These are phyloP conservation scores for Pica pica DNA, from an alignment of 2,113 vertebrate species.

Conservation along the genomic window DNA sequence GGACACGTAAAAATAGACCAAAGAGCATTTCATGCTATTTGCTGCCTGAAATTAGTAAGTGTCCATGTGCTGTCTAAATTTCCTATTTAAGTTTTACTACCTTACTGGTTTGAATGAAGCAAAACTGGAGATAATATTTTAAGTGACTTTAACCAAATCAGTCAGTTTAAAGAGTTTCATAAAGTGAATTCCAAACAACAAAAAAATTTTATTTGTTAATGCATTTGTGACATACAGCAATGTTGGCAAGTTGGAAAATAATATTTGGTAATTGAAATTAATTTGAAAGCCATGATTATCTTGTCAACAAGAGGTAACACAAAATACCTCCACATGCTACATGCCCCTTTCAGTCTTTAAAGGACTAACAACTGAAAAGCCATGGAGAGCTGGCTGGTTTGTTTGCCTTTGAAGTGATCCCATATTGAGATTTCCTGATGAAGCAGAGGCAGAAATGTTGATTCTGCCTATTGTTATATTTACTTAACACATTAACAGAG, in stretches of 20 bases:
- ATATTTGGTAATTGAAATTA: not conserved
- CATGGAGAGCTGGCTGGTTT: not conserved
- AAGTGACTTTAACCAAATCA: not conserved
- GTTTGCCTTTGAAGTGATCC: not conserved
- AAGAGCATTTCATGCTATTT: slow-evolving; percentile 6
- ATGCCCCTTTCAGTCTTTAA: not conserved
- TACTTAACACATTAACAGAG: not conserved
- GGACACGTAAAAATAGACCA: slow-evolving; percentile 45
- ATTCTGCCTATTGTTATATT: slow-evolving; percentile 3
- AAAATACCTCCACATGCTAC: not conserved
- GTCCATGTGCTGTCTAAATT: not conserved
- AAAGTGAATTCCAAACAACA: not conserved
- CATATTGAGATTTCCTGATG: not conserved
- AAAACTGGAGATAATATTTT: not conserved
- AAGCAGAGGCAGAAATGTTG: not conserved
- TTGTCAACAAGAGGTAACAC: not conserved
- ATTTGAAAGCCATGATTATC: not conserved
- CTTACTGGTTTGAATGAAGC: not conserved
- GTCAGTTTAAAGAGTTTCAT: not conserved
- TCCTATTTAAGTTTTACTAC: not conserved
- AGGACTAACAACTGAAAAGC: not conserved
- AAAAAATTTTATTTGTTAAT: not conserved
- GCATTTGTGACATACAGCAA: not conserved
- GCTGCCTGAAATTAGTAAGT: not conserved
- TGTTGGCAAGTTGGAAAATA: not conserved